Base-by-base conservation (phyloP, 2,888 invertebrate species). In the Mythimna loreyi region DNA sequence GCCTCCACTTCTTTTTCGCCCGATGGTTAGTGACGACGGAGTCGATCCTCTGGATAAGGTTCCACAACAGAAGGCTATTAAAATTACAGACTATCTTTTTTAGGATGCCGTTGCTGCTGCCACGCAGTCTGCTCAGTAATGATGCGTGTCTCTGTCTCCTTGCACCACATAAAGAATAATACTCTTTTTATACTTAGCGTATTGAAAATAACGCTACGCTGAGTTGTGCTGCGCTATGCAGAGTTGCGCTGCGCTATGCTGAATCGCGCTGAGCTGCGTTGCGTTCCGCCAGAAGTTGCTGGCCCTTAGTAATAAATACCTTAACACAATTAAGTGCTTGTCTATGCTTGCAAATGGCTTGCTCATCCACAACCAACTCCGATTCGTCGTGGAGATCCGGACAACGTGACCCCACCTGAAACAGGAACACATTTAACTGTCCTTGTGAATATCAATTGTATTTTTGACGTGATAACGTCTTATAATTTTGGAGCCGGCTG, bases 241-340 rank as follows among this genome's bases (percentile, higher is more conserved):
- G 9, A 1, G 9, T 21, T 47, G 45, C 21, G 45, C n/a, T 47
- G 21, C 45, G 45, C 5, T 43, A 2, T 1, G 43, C 1, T 43
- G 19, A 19, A 7, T 5, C n/a, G 7, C 21, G 11, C 23, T 49
- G 23, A 3, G 21, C 23, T 47, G 47, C 11, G 9, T 28, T 30
- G n/a, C 5, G 11, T 0, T 52, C 4, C n/a, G 9, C 30, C 30
- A n/a, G n/a, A 30, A 30, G n/a, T 30, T 9, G n/a, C 28, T 9
- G 28, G 30, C 28, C 28, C 19, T 52, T 30, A 50, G 9, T 11
- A 16, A 9, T 16, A 4, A 2, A 11, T 49, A 96, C 96, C 87
- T 94, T 90, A n/a, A 96, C 96, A 58, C 95, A 94, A 66, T 96
- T 96, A 8, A 97, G 90, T 66, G 96, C 93, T 65, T 96, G 92